A percentile compares a stretch with the other conserved stretches of the same genome.
Evolutionary conservation across 2,797 vertebrate species (phyloP).

Genomic region (Sciurus carolinensis): DNA sequence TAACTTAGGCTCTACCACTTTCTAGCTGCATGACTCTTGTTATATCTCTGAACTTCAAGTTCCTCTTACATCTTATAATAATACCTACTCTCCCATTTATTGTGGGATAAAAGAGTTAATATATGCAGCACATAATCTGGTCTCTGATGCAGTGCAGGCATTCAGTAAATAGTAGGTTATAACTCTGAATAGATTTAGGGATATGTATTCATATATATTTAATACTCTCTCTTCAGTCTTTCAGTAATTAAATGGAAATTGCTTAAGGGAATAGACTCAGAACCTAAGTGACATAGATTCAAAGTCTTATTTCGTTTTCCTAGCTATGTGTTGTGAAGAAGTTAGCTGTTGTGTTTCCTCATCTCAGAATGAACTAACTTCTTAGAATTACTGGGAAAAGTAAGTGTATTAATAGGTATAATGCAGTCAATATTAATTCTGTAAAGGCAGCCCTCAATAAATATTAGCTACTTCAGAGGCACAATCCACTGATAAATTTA

Average conservation of each 20-base stretch:
- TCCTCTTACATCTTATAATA: background rate
- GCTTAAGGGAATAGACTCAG: background rate
- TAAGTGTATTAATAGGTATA: background rate
- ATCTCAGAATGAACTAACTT: background rate
- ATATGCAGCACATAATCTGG: too few species aligned
- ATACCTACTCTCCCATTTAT: background rate
- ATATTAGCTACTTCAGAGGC: background rate
- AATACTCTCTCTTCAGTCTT: background rate
- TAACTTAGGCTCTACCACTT: background rate
- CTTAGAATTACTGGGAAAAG: background rate
- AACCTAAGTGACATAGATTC: background rate
- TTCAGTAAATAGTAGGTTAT: background rate
- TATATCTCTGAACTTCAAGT: background rate
- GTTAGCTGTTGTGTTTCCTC: background rate
- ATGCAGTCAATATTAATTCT: background rate
- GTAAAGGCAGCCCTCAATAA: background rate
- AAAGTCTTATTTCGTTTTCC: background rate
- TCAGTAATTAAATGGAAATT: background rate
- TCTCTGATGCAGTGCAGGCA: background rate
- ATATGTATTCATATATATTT: background rate
- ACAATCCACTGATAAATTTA: background rate
- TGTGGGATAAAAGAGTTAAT: background rate
- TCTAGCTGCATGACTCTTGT: background rate
- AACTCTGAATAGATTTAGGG: background rate
- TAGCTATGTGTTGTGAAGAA: background rate